Evolutionary conservation across 2,797 vertebrate genomes (phyloP).

Genomic region (Leucoraja ocellata): DNA sequence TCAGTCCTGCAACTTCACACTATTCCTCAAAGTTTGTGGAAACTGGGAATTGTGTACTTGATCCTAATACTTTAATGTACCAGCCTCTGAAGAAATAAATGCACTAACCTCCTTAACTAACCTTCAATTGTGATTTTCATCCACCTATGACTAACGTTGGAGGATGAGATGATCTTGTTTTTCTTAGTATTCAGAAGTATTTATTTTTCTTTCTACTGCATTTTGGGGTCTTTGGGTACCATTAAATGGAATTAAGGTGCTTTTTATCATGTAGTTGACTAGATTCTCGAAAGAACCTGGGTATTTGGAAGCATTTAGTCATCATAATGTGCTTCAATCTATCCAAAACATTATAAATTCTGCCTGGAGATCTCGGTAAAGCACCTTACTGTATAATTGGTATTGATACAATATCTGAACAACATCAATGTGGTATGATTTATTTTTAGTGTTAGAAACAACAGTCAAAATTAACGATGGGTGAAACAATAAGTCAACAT

Average conservation of each 20-base stretch:
- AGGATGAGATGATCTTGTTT: not conserved
- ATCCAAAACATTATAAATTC: slow-evolving; percentile 6
- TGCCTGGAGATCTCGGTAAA: not conserved
- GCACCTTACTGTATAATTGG: slow-evolving; percentile 1
- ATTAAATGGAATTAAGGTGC: slow-evolving; percentile 28
- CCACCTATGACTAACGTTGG: not conserved
- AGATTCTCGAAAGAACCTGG: not conserved
- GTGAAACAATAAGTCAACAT: not conserved
- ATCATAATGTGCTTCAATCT: slow-evolving; percentile 4
- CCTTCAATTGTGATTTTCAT: not conserved
- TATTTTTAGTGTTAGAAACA: slow-evolving; percentile 12
- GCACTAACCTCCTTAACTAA: slow-evolving; percentile 17
- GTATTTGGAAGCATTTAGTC: slow-evolving; percentile 1
- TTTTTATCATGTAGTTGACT: not conserved
- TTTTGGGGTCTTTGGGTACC: slow-evolving; percentile 20
- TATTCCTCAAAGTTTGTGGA: slow-evolving; percentile 71
- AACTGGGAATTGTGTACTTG: slow-evolving; percentile 67
- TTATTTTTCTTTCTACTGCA: slow-evolving; percentile 24
- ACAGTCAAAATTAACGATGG: not conserved
- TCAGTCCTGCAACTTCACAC: slow-evolving; percentile 54
- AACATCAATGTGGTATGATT: not conserved
- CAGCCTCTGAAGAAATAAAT: slow-evolving; percentile 70
- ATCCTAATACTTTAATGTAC: slow-evolving; percentile 68
- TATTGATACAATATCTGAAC: not conserved
- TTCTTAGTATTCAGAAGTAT: slow-evolving; percentile 16